Evolutionary conservation across 1,140 invertebrate genomes (phyloP), one percentile per base, ranked within the genome.

Genomic region (Marisa cornuarietis): DNA sequence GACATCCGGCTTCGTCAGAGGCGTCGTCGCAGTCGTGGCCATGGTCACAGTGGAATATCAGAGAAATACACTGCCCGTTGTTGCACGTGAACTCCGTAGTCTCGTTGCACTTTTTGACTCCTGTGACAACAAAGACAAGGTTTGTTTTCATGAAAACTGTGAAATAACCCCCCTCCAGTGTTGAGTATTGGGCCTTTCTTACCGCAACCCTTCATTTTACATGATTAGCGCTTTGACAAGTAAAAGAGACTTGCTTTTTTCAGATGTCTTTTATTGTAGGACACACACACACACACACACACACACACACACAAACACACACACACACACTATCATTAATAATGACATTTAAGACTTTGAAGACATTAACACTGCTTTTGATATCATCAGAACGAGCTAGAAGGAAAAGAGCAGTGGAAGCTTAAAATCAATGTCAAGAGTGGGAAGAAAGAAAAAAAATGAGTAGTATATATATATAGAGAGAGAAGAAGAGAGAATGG

Each of bases 51-150:
- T 89, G 90, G 93, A 93, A 94, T 89, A 90, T 71, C 18, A 90
- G 90, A 20, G 93, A 93, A 76, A 94, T 93, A 84, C 93, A 93
- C 78, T 95, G 95, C 24, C 83, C 83, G 87, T 98, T 98, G 65
- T 94, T 93, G 88, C 97, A 99, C 79, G 95, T 95, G 90, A 97
- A 98, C 83, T 98, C 96, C 69, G 95, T 96, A 13, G 94, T 94
- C 0, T 93, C 84, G 78, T 11, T 58, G 54, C 54, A 58, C 1
- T 1, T 58, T 18, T 11, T 58, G 1, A 9, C 1, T 11, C 8
- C 11, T 18, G 16, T 58, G 13, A 66, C 8, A 8, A 9, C 8
- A 14, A 54, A 8, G 52, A 9, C 8, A 54, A 54, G 8, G 52
- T 54, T 14, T 54, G 8, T 54, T 14, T 14, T 8, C 52, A 9